Evolutionary conservation across 2,888 invertebrate species (phyloP), one percentile per base, ranked within the genome.

Genomic region (Nomada goodeniana): DNA sequence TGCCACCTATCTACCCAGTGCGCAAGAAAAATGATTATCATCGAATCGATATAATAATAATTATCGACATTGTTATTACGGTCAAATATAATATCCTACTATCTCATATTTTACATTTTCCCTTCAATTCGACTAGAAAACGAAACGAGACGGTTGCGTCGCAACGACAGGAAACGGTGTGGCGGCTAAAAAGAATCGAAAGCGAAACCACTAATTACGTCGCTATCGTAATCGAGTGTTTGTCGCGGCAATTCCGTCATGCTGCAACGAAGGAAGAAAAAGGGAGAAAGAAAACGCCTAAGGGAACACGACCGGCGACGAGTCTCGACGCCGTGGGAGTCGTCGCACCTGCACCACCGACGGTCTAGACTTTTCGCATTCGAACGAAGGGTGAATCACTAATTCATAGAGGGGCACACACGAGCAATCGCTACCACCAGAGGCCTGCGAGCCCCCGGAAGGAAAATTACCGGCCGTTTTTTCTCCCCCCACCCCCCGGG

Each of bases 361-460:
- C 78, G 77, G 71, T 86, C 84, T 83, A 88, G 87, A 89, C 87
- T 89, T 89, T 88, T 87, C 83, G 85, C 83, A 83, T 86, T 87
- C 83, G 82, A 83, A 85, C 89, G 83, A 85, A 84, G 82, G 80
- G 70, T 26, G 78, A 78, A 89, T 90, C 87, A 90, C 83, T 90
- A 90, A 90, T 90, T 90, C 90, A 90, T 90, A 83, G 85, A 72
- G 72, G 79, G 73, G 36, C 44, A 75, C 82, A 83, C 79, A 80
- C 80, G 76, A 70, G 80, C 82, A 78, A 88, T 88, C 89, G 86
- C 87, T 87, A 82, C 83, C 82, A 69, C 55, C 57, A 59, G 59
- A 63, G 23, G 60, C 23, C 20, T 23, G 42, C 29, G 26, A 60
- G 42, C 55, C 29, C 50, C 52, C n/a, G 52, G 61, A 10, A 76